Base-by-base conservation (phyloP, 2,797 vertebrate genomes). In the Taeniopygia guttata region DNA sequence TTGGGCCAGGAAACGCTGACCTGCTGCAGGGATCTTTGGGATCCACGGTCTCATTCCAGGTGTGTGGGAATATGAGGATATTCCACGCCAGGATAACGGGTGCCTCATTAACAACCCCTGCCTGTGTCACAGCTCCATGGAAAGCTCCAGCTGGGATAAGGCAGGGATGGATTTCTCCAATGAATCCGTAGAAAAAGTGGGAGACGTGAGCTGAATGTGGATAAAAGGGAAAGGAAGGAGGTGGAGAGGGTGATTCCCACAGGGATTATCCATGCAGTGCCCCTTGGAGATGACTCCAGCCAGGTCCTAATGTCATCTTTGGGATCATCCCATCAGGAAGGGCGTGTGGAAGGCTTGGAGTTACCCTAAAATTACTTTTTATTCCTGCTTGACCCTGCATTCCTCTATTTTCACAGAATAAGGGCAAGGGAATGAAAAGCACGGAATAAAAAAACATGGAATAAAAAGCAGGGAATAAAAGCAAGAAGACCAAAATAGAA, bases 1-100 rank as follows among this genome's bases (percentile, higher is more conserved):
- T 14, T 7, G n/a, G 38, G 45, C 13, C 52, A 30, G 67, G 36
- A 68, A n/a, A 8, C 0, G 0, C 9, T n/a, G 80, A 30, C 2
- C 26, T 27, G 23, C n/a, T 63, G 23, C 25, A 11, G 51, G 56
- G 15, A 51, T 38, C 30, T 27, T n/a, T 3, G 9, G 46, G 29
- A 52, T 43, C 29, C 0, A 1, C 27, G 76, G 9, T 23, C 14
- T 82, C 40, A 2, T 48, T 60, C 38, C 55, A 43, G 14, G 7
- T 5, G 18, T 17, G 38, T 0, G 3, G 67, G 49, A 86, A 42
- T 16, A 0, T 1, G 30, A 66, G 40, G 17, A 45, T 13, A 36
- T 49, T 30, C 48, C 67, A 2, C 3, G 14, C 29, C 26, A 55
- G 83, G 32, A 32, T 29, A 23, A 67, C 2, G 3, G 10, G 12